Percentiles rank a stretch among this genome's conserved stretches.
Evolutionary conservation across 2,113 vertebrate genomes (phyloP).

Genomic region (Callospermophilus lateralis): DNA sequence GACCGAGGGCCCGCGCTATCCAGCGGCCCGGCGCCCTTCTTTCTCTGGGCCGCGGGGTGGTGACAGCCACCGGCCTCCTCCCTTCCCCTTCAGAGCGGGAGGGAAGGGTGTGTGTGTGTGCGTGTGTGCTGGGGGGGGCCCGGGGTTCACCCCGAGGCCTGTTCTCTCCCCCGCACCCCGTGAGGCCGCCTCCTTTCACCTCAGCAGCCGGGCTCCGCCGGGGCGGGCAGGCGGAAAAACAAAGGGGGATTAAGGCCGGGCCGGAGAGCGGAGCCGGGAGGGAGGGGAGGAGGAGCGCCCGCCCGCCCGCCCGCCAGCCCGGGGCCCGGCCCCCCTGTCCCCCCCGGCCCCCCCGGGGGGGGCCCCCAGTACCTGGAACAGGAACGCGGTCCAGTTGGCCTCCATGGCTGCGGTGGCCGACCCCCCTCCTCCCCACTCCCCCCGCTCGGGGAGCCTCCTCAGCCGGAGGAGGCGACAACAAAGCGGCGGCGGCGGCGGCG

Average conservation of each 20-base stretch:
- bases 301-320: conserved; percentile 78
- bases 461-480: conserved; percentile 84
- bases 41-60: conserved; percentile 77
- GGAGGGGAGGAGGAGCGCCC: conserved; percentile 81
- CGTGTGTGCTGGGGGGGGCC: conserved; percentile 70
- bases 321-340: conserved; percentile 80
- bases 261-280: conserved; percentile 78
- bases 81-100: conserved; percentile 77
- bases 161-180: conserved; percentile 74
- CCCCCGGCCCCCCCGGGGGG: conserved; percentile 78
- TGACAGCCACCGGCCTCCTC: conserved; percentile 83
- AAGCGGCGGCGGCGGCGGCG: conserved; percentile 85
- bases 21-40: conserved; percentile 74
- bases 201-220: conserved; percentile 71
- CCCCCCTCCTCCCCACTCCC: conserved; percentile 82
- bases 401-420: conserved; percentile 83
- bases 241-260: conserved; percentile 84
- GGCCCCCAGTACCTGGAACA: conserved; percentile 84
- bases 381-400: conserved; percentile 85
- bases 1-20: conserved; percentile 65
- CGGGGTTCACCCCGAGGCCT: conserved; percentile 80
- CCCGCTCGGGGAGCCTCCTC: conserved; percentile 85
- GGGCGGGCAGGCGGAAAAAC: conserved; percentile 83
- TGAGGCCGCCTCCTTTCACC: conserved; percentile 79
- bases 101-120: conserved; percentile 74